Evolutionary conservation across 2,113 vertebrate genomes (phyloP).

Genomic region (Pomatostomus ruficeps): DNA sequence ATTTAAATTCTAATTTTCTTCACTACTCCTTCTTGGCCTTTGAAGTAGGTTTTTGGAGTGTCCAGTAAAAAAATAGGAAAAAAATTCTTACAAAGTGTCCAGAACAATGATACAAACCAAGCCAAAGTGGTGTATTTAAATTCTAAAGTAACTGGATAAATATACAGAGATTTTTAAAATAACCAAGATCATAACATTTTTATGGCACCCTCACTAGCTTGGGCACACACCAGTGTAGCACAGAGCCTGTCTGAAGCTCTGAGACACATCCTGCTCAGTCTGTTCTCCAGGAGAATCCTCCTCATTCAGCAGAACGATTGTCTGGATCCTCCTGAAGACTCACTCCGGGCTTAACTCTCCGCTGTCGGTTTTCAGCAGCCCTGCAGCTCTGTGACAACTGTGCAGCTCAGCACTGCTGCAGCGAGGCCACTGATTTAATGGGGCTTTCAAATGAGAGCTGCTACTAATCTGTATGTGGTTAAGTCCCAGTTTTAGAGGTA

Average conservation of each 20-base stretch:
- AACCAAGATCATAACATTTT: not conserved
- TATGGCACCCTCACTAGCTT: not conserved
- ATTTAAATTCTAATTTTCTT: not conserved
- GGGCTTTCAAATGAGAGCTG: not conserved
- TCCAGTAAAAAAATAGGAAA: not conserved
- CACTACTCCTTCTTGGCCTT: not conserved
- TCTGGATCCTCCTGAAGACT: not conserved
- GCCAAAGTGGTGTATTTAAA: not conserved
- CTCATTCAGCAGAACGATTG: not conserved
- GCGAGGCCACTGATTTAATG: fast-evolving
- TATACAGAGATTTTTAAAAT: not conserved
- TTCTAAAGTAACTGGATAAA: not conserved
- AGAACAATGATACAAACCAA: not conserved
- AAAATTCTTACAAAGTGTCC: not conserved
- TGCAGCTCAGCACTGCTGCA: not conserved
- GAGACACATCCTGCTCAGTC: not conserved
- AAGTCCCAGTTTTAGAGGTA: not conserved
- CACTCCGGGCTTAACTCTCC: fast-evolving
- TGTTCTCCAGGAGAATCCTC: not conserved
- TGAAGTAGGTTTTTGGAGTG: not conserved
- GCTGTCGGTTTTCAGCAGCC: not conserved
- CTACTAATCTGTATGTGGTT: not conserved
- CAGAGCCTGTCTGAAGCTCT: not conserved
- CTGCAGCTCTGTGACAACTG: not conserved
- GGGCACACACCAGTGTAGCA: not conserved